A percentile compares a stretch with the other conserved stretches of the same genome.
phyloP scores from a whole-genome alignment of 2,113 vertebrate species.

The Pluvianellus socialis region DNA sequence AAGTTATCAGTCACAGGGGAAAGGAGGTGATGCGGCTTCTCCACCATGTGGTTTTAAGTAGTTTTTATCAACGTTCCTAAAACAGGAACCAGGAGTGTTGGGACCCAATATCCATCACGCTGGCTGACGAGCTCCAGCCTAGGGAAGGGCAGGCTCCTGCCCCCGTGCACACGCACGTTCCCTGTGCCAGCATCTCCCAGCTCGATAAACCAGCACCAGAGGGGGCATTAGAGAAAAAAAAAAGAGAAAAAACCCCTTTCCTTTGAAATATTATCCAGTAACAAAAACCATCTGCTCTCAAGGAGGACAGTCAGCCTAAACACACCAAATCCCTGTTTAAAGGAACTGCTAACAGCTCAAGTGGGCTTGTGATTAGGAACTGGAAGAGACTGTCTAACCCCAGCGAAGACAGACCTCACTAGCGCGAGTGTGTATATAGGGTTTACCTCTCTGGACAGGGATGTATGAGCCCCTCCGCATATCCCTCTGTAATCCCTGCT shows the following conservation, averaged over 20 bases:
- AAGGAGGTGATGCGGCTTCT: not conserved
- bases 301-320: constrained; percentile 31
- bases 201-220: not conserved
- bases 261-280: constrained; percentile 24
- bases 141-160: not conserved
- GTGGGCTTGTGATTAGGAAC: not conserved
- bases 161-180: not conserved
- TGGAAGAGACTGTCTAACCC: constrained; percentile 10
- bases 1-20: not conserved
- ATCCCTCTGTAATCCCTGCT: not conserved
- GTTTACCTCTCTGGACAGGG: not conserved
- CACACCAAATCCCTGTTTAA: constrained; percentile 30
- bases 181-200: not conserved
- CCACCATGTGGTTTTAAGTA: not conserved
- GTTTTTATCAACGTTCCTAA: not conserved
- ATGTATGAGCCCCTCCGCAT: not conserved
- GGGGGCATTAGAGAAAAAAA: not conserved
- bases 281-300: constrained; percentile 38
- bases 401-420: not conserved
- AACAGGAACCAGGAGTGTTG: not conserved
- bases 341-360: constrained; percentile 40
- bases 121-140: not conserved
- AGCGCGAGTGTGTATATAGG: not conserved
- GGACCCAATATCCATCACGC: not conserved
- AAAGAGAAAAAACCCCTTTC: not conserved